Evolutionary conservation across 2,113 vertebrate genomes (phyloP), one percentile per base, ranked within the genome.

Genomic region (Sturnira hondurensis): DNA sequence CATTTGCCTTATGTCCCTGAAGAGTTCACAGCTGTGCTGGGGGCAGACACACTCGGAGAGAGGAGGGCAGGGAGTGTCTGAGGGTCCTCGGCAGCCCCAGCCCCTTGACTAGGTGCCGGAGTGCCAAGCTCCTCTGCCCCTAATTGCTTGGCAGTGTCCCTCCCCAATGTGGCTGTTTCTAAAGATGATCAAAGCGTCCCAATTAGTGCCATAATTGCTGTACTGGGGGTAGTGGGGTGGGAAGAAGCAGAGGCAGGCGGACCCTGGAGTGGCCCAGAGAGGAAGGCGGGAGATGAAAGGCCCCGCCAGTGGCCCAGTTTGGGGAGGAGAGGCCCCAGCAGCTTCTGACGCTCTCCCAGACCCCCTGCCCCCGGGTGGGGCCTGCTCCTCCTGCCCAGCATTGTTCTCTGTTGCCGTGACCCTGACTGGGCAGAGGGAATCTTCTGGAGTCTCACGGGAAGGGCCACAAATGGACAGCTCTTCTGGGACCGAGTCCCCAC

Each of bases 181-280:
- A 97, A 96, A 86, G 96, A 95, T 93, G 97, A 97, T 97, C 97
- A 97, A 97, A 97, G 95, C 10, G 45, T 68, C 89, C 93, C 97
- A 97, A 96, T 97, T 97, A 97, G 91, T 56, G 68, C 95, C 56
- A 19, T 97, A 97, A 97, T 97, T 96, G 97, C 96, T 0, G 63
- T 74, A 36, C 95, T 86, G 83, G 97, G 96, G 91, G 82, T 52
- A n/a, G 67, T 1, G 82, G 94, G 84, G 81, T 67, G 81, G 94
- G 97, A 89, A 89, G 95, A 74, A 78, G 74, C 33, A 54, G n/a
- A 61, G 74, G 77, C 58, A 17, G 78, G 93, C 65, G 6, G 78
- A 54, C 17, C 7, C 91, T 86, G 71, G 65, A 26, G 76, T 82
- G 91, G 84, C 67, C 65, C 50, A 0, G 52, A 43, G 92, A 81